phyloP scores from a whole-genome alignment of 2,888 invertebrate genomes.

The Oscheius sp. region DNA sequence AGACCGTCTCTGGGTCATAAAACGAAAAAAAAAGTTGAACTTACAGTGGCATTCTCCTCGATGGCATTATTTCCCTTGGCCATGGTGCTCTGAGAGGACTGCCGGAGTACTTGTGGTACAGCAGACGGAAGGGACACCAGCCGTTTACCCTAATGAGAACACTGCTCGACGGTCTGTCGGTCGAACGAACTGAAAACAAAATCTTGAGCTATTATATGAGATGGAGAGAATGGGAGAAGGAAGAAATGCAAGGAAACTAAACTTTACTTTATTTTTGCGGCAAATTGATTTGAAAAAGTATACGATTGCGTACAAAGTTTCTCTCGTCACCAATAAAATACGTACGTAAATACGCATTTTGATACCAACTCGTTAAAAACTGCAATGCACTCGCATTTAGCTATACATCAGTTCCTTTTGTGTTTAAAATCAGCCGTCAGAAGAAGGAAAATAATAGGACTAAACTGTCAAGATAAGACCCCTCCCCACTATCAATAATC shows the following conservation, averaged over 20 bases:
- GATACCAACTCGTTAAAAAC: no score
- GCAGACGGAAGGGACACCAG: constrained; percentile 26
- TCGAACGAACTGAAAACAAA: constrained; percentile 25
- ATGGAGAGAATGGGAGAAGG: neutral
- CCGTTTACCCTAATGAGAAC: constrained; percentile 36
- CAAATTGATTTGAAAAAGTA: neutral
- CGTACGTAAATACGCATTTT: no score
- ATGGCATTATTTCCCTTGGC: constrained; percentile 46
- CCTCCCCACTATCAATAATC: neutral
- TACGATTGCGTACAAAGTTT: no score
- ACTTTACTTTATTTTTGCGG: no score
- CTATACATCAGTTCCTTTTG: no score
- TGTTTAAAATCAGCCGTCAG: no score
- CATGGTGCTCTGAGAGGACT: constrained; percentile 27
- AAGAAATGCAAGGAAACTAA: neutral
- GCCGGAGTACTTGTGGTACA: neutral
- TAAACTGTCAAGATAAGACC: constrained; percentile 2
- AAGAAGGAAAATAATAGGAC: no score
- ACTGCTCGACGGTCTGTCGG: constrained; percentile 29
- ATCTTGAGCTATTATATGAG: neutral
- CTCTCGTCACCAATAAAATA: no score
- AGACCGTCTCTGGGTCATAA: neutral
- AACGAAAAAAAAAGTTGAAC: constrained; percentile 7
- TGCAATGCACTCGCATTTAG: no score
- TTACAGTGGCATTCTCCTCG: constrained; percentile 62